Evolutionary conservation across 2,888 invertebrate genomes (phyloP), one percentile per base, ranked within the genome.

Genomic region (Acrocera orbiculus): DNA sequence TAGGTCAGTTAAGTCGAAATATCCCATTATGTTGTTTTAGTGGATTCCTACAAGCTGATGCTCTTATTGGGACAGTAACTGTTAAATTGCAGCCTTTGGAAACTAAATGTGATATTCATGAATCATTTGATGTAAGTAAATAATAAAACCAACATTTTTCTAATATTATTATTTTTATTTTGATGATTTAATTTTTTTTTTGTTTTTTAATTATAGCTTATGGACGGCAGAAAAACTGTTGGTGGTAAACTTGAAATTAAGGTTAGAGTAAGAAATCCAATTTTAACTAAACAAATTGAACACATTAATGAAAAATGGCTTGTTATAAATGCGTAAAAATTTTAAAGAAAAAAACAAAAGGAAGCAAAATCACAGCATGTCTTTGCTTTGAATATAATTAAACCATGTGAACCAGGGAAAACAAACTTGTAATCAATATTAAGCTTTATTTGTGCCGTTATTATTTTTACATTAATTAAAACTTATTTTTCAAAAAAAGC

Each of bases 231-330:
- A 16, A 81, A 83, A 46, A 64, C 79, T 10, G 73, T 79, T 7
- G 92, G 92, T 11, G 93, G 92, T 0, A 87, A 90, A 47, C 49
- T 95, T 37, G 95, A 95, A 57, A 69, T 92, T 2, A 85, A 82
- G 56, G 58, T 93, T 31, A 73, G 89, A 35, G 67, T 93, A 14
- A 70, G 93, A 36, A 83, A 89, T 50, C 93, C 95, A 0, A 66
- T 95, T 31, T 61, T 80, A 23, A 74, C 76, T n/a, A 87, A 85
- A 48, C 85, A 93, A 60, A 73, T 92, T 6, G 87, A 87, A 52
- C 77, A 80, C 53, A 70, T 80, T 17, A 76, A 78, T 37, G 90
- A 93, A 53, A 86, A 87, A 54, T 95, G 95, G 95, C 70, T 95
- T 9, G 70, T 86, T 32, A 72, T 95, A 39, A 87, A 81, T 39